Base-by-base conservation (phyloP, 2,113 vertebrate genomes). In the Crypturellus undulatus region DNA sequence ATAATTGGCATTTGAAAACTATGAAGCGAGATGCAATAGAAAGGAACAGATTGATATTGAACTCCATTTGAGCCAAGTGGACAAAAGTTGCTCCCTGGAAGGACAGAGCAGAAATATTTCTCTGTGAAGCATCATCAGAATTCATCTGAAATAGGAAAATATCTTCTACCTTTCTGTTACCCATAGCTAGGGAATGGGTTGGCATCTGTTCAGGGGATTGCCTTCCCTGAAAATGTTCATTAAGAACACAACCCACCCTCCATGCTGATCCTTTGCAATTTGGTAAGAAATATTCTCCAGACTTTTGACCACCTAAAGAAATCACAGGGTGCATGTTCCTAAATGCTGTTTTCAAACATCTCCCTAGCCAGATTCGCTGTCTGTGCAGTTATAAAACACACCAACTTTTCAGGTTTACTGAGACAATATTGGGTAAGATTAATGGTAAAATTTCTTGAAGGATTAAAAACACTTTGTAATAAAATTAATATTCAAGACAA, bases 1-100 rank as follows among this genome's bases (percentile, higher is more conserved):
- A 71, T 68, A 89, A 79, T 34, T 79, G 32, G 25, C 34, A 82
- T 63, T 36, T 68, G 45, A 78, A 93, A 91, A 70, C 30, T 22
- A 67, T 17, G 63, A 72, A 84, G 70, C 89, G 30, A 16, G 2
- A 15, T 42, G 8, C 34, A 65, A 64, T 38, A 5, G 69, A 89
- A 22, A 77, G 43, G 40, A 77, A 69, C 2, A 43, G 58, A 73
- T 80, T 52, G 52, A 18, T 75, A 60, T 89, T 91, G 78, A 85
- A 83, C 32, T 77, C 67, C 4, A 34, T 87, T 70, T 83, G 28
- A 85, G n/a, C 36, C 16, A 76, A 63, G 8, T 52, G 38, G 63
- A 81, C 52, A 80, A 64, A 87, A 90, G 42, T 4, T 82, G 32
- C 13, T 93, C 16, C 20, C 89, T 68, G 20, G 32, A 63, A 84